Percentiles rank a stretch among this genome's conserved stretches.
Conservation (phyloP, 2,888 invertebrate species). For the Carabus problematicus region DNA sequence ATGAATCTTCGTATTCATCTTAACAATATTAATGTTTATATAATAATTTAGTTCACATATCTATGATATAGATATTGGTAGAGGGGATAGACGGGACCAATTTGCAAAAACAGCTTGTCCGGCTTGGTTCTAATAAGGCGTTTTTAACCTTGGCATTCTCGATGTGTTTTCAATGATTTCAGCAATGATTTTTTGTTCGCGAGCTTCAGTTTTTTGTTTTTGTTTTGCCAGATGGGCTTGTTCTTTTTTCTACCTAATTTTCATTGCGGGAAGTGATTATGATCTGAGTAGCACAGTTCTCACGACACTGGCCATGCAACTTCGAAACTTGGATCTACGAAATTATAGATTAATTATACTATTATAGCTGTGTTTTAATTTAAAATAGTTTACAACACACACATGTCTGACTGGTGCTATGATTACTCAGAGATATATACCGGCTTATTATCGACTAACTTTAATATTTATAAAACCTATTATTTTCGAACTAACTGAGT, state of each 20-base stretch:
- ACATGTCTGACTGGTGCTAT: no score
- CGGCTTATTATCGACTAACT: no score
- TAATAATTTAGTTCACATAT: no score
- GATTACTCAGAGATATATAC: no score
- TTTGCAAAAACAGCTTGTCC: no score
- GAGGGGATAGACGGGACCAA: no score
- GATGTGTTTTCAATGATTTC: slow-evolving; percentile 32
- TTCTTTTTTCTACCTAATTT: slow-evolving; percentile 18
- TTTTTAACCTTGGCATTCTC: slow-evolving; percentile 35
- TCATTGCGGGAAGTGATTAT: slow-evolving; percentile 34
- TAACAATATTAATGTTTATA: no score
- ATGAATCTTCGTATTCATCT: no score
- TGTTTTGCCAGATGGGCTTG: slow-evolving; percentile 8
- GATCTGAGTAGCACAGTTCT: slow-evolving; percentile 38
- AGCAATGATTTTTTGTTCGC: slow-evolving; percentile 29
- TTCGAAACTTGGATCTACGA: slow-evolving; percentile 22
- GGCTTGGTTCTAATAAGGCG: slow-evolving; percentile 9
- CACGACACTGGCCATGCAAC: slow-evolving; percentile 20
- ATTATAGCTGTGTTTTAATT: slow-evolving; percentile 32
- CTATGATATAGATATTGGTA: no score
- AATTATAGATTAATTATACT: slow-evolving; percentile 31
- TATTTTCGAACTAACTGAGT: neutral
- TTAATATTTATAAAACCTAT: no score
- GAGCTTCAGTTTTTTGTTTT: slow-evolving; percentile 24
- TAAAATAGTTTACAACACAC: slow-evolving; percentile 28